Percentiles rank a stretch among this genome's conserved stretches.
Conservation (phyloP, 2,797 vertebrate species). For the Hozukius guyotensis region DNA sequence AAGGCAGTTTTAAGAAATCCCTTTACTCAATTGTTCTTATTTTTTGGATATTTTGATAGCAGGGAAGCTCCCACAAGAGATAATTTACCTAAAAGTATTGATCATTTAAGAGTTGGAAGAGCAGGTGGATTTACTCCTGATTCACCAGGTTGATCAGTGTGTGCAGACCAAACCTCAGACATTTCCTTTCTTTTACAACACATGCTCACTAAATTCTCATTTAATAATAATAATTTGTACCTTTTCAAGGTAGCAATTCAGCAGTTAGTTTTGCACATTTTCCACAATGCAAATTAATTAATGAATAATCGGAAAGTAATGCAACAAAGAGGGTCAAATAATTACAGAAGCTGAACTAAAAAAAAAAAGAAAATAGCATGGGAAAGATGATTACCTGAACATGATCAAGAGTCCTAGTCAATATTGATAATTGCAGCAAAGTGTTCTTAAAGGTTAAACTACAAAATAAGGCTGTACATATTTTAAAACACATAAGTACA, state of each 20-base stretch:
- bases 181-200: background rate
- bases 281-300: background rate
- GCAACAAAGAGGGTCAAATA: background rate
- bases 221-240: background rate
- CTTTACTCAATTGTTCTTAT: background rate
- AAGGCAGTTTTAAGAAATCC: background rate
- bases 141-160: background rate
- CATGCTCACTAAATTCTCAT: background rate
- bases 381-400: background rate
- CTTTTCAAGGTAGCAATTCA: background rate
- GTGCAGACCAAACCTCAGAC: background rate
- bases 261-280: background rate
- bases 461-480: background rate
- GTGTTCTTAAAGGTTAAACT: background rate
- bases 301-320: background rate
- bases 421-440: background rate
- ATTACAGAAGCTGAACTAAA: background rate
- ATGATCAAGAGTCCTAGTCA: background rate
- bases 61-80: too few species aligned
- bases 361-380: background rate
- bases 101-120: background rate
- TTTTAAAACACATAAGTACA: background rate
- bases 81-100: background rate
- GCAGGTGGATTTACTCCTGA: background rate
- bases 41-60: too few species aligned